Evolutionary conservation across 2,797 vertebrate species (phyloP).

Genomic region (Spinus olivaceus): DNA sequence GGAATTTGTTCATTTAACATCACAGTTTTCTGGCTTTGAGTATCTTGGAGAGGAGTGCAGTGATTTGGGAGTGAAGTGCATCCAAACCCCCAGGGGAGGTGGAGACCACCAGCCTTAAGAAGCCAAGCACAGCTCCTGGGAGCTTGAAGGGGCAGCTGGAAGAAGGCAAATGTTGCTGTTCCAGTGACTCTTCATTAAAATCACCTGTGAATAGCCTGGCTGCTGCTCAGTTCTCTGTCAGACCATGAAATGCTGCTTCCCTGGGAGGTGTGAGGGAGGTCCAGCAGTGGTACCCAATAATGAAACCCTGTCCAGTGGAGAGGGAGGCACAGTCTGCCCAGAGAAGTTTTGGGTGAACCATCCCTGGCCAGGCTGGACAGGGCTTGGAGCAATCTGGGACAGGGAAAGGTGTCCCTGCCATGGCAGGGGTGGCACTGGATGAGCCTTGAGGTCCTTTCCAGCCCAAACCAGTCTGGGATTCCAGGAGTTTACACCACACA

Average conservation of each 20-base stretch:
- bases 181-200: neutral
- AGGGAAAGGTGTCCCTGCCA: neutral
- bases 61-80: neutral
- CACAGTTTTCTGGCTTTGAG: neutral
- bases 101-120: neutral
- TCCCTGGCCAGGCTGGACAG: neutral
- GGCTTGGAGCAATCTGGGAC: rapidly evolving
- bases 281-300: neutral
- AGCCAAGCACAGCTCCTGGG: neutral
- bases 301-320: neutral
- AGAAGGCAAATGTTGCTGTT: neutral
- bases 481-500: too few relatives aligned
- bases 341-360: neutral
- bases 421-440: neutral
- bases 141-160: neutral
- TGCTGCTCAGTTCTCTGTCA: neutral
- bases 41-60: neutral
- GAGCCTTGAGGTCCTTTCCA: neutral
- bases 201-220: neutral
- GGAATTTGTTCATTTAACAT: neutral
- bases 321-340: neutral
- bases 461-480: neutral
- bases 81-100: neutral
- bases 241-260: neutral
- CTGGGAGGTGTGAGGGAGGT: neutral